Base-by-base conservation (phyloP, 2,888 invertebrate genomes). In the Noctua fimbriata region DNA sequence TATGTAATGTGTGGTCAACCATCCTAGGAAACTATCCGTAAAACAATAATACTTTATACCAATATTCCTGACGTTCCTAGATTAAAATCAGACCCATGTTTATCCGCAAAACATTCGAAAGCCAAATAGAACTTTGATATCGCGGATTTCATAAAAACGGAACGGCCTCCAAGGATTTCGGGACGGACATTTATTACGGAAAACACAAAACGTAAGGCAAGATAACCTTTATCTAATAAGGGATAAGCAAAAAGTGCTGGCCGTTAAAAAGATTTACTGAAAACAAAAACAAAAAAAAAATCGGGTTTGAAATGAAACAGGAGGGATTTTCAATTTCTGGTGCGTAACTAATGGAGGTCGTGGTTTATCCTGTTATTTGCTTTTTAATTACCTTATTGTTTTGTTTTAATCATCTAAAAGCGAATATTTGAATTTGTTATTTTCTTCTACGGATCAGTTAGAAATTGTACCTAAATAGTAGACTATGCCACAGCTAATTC, bases 221-320 rank as follows among this genome's bases (percentile, higher is more conserved):
- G 86, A 86, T 88, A 82, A 82, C 83, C 76, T 79, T 65, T 73
- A 83, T 81, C 81, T 84, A 83, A 88, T 83, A 84, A 86, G 65
- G 71, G 78, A 89, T 82, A 83, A 86, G 73, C 81, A 69, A 67
- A 79, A 88, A 84, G 18, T 66, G 78, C 69, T 79, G 71, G 77
- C 73, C 73, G 55, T 89, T 84, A 81, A 82, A 86, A 75, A 80
- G 80, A 86, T 82, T 84, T 83, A 81, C 69, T 76, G 69, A 74
- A 79, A 84, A 77, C 32, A 67, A 7, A 28, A 75, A 75, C 24
- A 47, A 69, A 49, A 49, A 71, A 73, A 71, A 70, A 65, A 55
- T 3, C 21, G 32, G 18, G 14, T 71, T 70, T 67, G 63, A 76
- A 79, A 79, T 60, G n/a, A 55, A 83, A 72, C 73, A 41, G 47